Conservation (phyloP, 2,888 invertebrate species). For the Agriopis aurantiaria region DNA sequence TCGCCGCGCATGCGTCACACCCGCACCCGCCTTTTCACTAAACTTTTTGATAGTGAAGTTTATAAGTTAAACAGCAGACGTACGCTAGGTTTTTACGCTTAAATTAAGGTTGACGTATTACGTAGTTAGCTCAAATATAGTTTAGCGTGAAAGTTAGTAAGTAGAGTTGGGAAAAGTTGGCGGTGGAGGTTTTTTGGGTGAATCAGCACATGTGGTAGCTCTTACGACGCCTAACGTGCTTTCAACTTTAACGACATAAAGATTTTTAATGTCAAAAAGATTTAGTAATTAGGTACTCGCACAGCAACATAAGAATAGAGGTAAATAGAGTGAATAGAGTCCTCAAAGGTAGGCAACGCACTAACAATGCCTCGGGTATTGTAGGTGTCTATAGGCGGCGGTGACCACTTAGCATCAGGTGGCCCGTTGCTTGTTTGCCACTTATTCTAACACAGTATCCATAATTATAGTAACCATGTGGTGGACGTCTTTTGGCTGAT, state of each 20-base stretch:
- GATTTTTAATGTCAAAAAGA: background rate
- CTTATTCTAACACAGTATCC: background rate
- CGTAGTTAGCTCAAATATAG: constrained; percentile 37
- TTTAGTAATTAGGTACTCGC: background rate
- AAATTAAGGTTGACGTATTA: constrained; percentile 43
- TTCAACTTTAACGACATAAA: background rate
- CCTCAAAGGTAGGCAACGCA: too few relatives aligned
- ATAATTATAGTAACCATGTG: background rate
- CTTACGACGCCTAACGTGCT: constrained; percentile 1
- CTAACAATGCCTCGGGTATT: too few relatives aligned
- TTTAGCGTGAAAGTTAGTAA: constrained; percentile 35
- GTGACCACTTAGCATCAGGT: too few relatives aligned
- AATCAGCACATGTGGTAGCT: constrained; percentile 4
- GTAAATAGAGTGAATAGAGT: too few relatives aligned
- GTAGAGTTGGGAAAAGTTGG: constrained; percentile 24
- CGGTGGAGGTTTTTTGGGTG: constrained; percentile 14
- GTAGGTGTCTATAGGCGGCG: too few relatives aligned
- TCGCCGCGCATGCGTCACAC: constrained; percentile 52
- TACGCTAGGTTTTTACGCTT: constrained; percentile 41
- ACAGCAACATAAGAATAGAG: background rate
- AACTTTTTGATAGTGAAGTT: constrained; percentile 48
- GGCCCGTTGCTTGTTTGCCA: too few relatives aligned
- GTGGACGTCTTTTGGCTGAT: too few relatives aligned
- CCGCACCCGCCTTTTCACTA: constrained; percentile 37
- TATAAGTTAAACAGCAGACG: constrained; percentile 41